Conservation (phyloP, 2,888 invertebrate species). For the Synergus gifuensis region DNA sequence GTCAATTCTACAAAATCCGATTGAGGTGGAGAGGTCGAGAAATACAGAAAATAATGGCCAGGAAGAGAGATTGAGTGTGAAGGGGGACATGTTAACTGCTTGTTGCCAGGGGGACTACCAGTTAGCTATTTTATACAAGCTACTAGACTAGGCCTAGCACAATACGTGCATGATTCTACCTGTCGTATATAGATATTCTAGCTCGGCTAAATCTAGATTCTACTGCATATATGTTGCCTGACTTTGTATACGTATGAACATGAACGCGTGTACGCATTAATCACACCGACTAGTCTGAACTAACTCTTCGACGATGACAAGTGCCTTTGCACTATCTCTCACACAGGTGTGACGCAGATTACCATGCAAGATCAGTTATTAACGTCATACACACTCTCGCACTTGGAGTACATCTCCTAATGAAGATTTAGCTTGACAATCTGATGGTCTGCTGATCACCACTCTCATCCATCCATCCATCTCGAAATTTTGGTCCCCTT, state of each 20-base stretch:
- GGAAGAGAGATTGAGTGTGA: background rate
- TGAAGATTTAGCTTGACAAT: constrained; percentile 35
- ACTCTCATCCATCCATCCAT: background rate
- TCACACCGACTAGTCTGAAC: constrained; percentile 5
- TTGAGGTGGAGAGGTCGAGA: background rate
- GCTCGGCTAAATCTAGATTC: constrained; percentile 20
- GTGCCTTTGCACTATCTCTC: constrained; percentile 24
- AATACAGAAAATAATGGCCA: background rate
- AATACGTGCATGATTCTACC: background rate
- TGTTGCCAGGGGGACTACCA: background rate
- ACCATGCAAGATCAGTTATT: constrained; percentile 26
- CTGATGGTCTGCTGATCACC: background rate
- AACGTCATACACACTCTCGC: constrained; percentile 28
- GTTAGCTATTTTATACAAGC: background rate
- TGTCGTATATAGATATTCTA: background rate
- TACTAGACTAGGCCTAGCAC: background rate
- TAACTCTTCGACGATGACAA: constrained; percentile 26
- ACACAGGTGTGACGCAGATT: constrained; percentile 27
- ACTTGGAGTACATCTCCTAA: background rate
- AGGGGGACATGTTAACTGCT: background rate
- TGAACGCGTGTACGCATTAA: background rate
- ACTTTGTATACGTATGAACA: background rate
- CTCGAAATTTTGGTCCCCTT: background rate
- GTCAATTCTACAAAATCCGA: background rate
- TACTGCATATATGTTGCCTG: background rate